Evolutionary conservation across 2,113 vertebrate species (phyloP).

Genomic region (Climacteris rufus): DNA sequence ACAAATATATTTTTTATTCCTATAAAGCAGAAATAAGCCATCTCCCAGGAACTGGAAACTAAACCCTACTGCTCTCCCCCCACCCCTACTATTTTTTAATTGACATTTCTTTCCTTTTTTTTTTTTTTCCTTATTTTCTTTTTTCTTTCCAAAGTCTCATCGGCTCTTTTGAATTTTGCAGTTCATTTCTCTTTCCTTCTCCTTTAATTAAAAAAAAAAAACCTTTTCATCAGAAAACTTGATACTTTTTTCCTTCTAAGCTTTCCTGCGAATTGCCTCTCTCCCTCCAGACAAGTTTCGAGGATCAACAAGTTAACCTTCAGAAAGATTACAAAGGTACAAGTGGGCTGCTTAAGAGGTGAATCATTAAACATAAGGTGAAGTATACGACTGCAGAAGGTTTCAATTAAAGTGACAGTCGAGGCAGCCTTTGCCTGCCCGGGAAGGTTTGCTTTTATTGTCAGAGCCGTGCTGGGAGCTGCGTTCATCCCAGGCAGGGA

Average conservation of each 20-base stretch:
- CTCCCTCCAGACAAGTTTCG: conserved; percentile 20
- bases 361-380: conserved; percentile 65
- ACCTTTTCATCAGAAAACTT: background rate
- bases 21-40: conserved; percentile 65
- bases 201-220: background rate
- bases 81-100: background rate
- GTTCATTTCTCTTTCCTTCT: background rate
- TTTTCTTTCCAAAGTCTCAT: conserved; percentile 29
- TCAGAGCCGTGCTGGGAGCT: background rate
- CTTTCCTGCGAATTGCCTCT: background rate
- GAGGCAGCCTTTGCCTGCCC: background rate
- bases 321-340: conserved; percentile 50
- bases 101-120: background rate
- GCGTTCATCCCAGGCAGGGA: background rate
- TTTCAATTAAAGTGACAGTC: conserved; percentile 59
- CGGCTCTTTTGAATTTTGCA: background rate
- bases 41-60: conserved; percentile 43
- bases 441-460: background rate
- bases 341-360: conserved; percentile 57
- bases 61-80: background rate
- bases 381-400: conserved; percentile 18
- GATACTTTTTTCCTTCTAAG: background rate
- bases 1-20: conserved; percentile 41
- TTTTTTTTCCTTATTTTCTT: background rate
- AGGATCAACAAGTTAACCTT: conserved; percentile 67